Percentiles rank a stretch among this genome's conserved stretches.
Evolutionary conservation across 2,113 vertebrate species (phyloP).

Genomic region (Fulica atra): DNA sequence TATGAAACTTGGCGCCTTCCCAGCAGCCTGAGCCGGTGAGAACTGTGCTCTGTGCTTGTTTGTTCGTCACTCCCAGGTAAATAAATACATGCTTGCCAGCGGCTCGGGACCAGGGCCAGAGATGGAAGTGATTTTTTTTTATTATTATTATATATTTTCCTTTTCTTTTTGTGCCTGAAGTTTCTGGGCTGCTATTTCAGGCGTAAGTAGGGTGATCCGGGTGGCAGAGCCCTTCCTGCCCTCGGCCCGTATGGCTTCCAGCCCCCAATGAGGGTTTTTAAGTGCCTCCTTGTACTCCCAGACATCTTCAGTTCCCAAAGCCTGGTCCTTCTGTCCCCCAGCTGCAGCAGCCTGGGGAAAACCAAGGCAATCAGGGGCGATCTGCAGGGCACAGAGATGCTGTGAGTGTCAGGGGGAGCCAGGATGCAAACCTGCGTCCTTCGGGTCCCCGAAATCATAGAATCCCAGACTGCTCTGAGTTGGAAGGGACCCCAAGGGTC

Average conservation of each 20-base stretch:
- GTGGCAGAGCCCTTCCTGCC: constrained; percentile 16
- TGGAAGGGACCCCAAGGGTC: too few species aligned
- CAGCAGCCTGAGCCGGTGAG: constrained; percentile 21
- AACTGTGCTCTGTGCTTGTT: constrained; percentile 29
- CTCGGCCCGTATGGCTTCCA: neutral
- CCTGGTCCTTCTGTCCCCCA: neutral
- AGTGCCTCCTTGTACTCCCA: neutral
- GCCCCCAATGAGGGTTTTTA: neutral
- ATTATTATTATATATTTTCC: neutral
- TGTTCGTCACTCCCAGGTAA: constrained; percentile 64
- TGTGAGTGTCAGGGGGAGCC: neutral
- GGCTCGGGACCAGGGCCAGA: neutral
- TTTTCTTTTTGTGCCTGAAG: neutral
- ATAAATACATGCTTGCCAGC: constrained; percentile 26
- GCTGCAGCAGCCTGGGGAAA: neutral
- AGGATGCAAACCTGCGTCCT: neutral
- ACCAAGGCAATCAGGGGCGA: neutral
- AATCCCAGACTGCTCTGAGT: too few species aligned
- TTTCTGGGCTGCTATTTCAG: constrained; percentile 44
- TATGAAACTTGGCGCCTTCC: constrained; percentile 37
- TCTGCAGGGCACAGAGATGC: accelerated
- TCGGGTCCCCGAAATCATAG: neutral
- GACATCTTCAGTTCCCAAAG: neutral
- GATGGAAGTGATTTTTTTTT: neutral
- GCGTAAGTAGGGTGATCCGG: neutral